A percentile compares a stretch with the other conserved stretches of the same genome.
Evolutionary conservation across 2,113 vertebrate genomes (phyloP).

Genomic region (Baryphthengus martii): DNA sequence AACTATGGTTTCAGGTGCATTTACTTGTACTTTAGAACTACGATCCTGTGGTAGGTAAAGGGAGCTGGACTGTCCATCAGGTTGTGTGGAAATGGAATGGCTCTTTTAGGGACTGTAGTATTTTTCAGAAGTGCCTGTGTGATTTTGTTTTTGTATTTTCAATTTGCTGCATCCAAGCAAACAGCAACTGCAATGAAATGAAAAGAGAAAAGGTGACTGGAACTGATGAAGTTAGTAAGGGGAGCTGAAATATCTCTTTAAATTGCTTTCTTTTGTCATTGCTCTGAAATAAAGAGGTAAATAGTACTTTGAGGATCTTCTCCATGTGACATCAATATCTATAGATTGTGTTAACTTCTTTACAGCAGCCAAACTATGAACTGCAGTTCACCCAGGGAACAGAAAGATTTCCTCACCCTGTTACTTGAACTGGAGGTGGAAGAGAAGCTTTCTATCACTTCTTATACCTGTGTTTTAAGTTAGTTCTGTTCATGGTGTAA

Average conservation of each 20-base stretch:
- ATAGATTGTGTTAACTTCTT: not conserved
- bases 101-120: not conserved
- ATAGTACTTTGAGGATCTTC: not conserved
- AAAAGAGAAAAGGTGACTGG: not conserved
- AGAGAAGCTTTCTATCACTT: not conserved
- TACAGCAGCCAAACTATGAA: not conserved
- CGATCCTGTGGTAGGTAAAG: not conserved
- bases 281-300: not conserved
- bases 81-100: not conserved
- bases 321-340: not conserved
- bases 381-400: not conserved
- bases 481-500: slow-evolving; percentile 11
- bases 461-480: not conserved
- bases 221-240: not conserved
- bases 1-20: not conserved
- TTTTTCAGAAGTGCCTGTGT: not conserved
- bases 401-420: not conserved
- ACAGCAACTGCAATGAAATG: not conserved
- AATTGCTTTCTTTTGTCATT: not conserved
- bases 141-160: not conserved
- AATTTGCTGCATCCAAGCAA: not conserved
- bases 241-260: not conserved
- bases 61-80: not conserved
- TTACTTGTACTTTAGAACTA: not conserved
- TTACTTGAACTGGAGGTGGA: not conserved